Evolutionary conservation across 2,113 vertebrate species (phyloP), one percentile per base, ranked within the genome.

Genomic region (Nerophis ophidion): DNA sequence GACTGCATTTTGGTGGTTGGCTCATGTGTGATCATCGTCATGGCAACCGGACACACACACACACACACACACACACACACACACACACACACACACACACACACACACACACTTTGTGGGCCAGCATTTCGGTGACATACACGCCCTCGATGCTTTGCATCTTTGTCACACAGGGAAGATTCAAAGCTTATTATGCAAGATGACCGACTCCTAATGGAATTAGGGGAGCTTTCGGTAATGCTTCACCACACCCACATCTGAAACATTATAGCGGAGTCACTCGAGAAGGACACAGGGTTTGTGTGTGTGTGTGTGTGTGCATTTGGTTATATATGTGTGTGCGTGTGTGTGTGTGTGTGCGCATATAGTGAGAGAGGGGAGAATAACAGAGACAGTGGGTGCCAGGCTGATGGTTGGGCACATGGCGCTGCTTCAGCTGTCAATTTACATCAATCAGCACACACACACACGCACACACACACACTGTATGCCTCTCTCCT

Each of bases 391-490:
- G 16, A 61, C 57, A 50, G 50, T 57, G 56, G 49, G 60, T 67
- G 48, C 51, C 63, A 59, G 56, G 53, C 71, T 65, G 68, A 61
- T 51, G 57, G 49, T 44, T 45, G 26, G 56, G 64, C 73, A 60
- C 61, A 51, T 52, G 50, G 67, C 47, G 38, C 33, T 51, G 63
- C 61, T 16, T 70, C 59, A 76, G 61, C 65, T 60, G 60, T 69
- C 71, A 50, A 55, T 52, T 49, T 42, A 54, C 14, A 65, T 60
- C 59, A 60, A 42, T 60, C 44, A 53, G 35, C 19, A 56, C 7
- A 19, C 48, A 15, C 48, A 26, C 26, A 2, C 1, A 26, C 2
- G 4, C 56, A 46, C 33, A 40, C 14, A 7, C 58, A 15, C 33
- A 50, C 9, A 14, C 51, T 17, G 34, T 61, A 57, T 61, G 51